Conservation (phyloP, 92 coral and sea anemone species). For the Meandrina meandrites region DNA sequence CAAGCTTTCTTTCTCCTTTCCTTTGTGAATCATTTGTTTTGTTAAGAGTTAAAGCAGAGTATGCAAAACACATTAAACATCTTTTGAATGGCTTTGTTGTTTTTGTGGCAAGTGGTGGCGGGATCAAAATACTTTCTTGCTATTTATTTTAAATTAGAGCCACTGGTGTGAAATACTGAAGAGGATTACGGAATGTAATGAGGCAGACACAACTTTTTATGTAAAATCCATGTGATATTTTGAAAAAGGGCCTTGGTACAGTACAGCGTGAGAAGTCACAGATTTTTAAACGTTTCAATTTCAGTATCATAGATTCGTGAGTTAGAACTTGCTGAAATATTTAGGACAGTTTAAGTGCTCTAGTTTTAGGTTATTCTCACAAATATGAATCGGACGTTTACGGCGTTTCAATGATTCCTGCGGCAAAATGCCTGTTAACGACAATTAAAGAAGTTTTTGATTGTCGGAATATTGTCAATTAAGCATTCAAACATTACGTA, state of each 20-base stretch:
- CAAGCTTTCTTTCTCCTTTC: background rate
- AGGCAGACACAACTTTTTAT: background rate
- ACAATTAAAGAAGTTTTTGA: background rate
- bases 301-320: background rate
- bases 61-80: constrained; percentile 26
- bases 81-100: background rate
- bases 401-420: background rate
- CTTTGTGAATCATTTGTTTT: background rate
- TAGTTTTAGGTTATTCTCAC: background rate
- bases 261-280: background rate
- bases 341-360: background rate
- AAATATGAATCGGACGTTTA: background rate
- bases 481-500: background rate
- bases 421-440: background rate
- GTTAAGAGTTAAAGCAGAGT: background rate
- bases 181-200: background rate
- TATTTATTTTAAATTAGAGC: constrained; percentile 29
- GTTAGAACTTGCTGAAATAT: background rate
- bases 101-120: background rate
- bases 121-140: background rate
- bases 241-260: background rate
- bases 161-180: background rate
- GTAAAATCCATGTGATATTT: background rate
- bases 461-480: background rate
- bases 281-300: background rate